Evolutionary conservation across 2,113 vertebrate species (phyloP), one percentile per base, ranked within the genome.

Genomic region (Gallinago media): DNA sequence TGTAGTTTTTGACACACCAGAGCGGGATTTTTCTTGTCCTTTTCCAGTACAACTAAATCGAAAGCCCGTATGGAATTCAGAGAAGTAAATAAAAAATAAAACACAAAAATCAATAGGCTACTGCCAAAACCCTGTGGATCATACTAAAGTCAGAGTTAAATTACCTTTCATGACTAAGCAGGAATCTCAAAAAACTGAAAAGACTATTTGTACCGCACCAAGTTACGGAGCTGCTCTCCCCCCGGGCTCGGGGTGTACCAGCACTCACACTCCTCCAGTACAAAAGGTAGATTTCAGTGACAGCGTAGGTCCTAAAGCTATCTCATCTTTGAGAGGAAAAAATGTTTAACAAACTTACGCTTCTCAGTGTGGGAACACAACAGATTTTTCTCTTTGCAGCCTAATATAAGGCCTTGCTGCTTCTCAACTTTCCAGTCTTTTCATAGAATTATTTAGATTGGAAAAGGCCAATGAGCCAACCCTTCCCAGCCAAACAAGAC

Each of bases 31-130:
- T 88, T 91, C 73, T 94, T 94, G 89, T 97, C 93, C 62, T 94
- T 94, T 91, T 95, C 49, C 62, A 94, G 52, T 68, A 94, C 66
- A 87, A 92, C 84, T 89, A 92, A 96, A 96, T 96, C 20, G 2
- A 97, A 96, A 96, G 65, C 86, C 86, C 86, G 81, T 78, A 42
- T 22, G 91, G 91, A 97, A 97, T 97, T 94, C 56, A 95, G 68
- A 92, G 93, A 86, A 34, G 86, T 92, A 97, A 96, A 95, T 95
- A 96, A 97, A 96, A 96, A 96, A 92, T 94, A 96, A 96, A 95
- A 86, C 88, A 96, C 49, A 88, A 86, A 94, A 95, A 95, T 94
- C 95, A 94, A 96, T 89, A 96, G 59, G 68, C 83, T 84, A 32
- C 94, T 92, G 92, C 79, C 88, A 95, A 96, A 96, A 90, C 85